phyloP scores from a whole-genome alignment of 2,888 invertebrate genomes.

The Chydorus sphaericus region DNA sequence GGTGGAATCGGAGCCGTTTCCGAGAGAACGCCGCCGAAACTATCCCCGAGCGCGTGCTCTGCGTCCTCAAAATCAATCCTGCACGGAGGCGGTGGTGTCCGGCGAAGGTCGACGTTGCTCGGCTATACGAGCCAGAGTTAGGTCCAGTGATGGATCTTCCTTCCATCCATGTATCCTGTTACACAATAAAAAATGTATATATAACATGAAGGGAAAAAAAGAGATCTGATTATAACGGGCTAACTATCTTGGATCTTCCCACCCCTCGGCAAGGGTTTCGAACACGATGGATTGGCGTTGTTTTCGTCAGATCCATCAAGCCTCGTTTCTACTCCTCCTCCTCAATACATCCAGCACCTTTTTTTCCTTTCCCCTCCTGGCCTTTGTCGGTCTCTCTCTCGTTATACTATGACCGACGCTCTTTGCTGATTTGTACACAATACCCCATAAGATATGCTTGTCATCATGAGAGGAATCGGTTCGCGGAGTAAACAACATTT shows the following conservation, averaged over 20 bases:
- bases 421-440: no score
- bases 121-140: neutral
- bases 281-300: conserved; percentile 1
- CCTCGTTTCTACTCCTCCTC: neutral
- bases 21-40: neutral
- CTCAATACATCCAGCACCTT: neutral
- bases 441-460: no score
- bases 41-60: neutral
- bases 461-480: no score
- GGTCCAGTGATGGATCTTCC: no score
- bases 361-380: no score
- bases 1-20: no score
- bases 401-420: no score
- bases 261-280: neutral
- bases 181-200: no score
- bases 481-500: no score
- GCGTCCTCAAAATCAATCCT: neutral
- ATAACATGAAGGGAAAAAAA: neutral
- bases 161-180: no score
- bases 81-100: neutral
- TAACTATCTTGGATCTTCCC: neutral
- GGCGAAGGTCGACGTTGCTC: neutral
- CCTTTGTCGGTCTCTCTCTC: no score
- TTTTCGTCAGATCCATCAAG: conserved; percentile 2
- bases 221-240: neutral